These are phyloP conservation scores for Dinoponera quadriceps DNA, from an alignment of 1,140 invertebrate species.

Conservation along the genomic window DNA sequence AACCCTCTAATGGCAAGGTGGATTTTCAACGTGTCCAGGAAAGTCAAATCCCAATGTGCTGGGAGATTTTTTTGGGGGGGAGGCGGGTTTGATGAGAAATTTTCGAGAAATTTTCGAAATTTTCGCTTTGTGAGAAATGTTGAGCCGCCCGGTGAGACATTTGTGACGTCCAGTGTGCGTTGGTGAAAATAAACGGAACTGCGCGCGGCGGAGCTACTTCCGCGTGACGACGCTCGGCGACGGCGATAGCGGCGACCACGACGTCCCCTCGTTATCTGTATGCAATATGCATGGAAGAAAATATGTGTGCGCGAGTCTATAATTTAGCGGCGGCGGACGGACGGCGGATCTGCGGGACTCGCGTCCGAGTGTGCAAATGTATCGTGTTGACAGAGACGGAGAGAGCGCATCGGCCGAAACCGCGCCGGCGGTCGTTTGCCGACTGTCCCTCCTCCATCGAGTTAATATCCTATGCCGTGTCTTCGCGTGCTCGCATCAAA, in stretches of 20 bases:
- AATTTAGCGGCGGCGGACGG: constrained; percentile 29
- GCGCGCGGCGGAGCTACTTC: background rate
- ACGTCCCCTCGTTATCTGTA: constrained; percentile 46
- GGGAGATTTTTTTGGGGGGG: too few species aligned
- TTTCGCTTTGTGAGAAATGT: too few species aligned
- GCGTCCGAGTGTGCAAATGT: background rate
- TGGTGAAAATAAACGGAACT: background rate
- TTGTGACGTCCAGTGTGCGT: too few species aligned
- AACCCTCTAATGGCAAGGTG: too few species aligned
- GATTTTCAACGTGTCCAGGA: too few species aligned
- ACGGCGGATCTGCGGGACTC: constrained; percentile 4
- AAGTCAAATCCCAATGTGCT: too few species aligned
- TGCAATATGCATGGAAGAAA: constrained; percentile 54
- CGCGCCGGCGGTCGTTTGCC: background rate
- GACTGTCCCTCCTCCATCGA: background rate
- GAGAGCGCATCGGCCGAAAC: constrained; percentile 7
- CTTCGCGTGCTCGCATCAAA: constrained; percentile 7
- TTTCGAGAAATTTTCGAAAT: too few species aligned
- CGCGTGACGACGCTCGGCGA: background rate
- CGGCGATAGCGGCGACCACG: background rate
- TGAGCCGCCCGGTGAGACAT: too few species aligned
- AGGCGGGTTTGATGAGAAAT: too few species aligned
- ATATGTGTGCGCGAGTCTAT: constrained; percentile 34
- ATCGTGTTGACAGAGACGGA: constrained; percentile 29
- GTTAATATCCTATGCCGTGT: constrained; percentile 19